phyloP scores from a whole-genome alignment of 35 echinoderm and acorn worm genomes.

The Apostichopus parvimensis region DNA sequence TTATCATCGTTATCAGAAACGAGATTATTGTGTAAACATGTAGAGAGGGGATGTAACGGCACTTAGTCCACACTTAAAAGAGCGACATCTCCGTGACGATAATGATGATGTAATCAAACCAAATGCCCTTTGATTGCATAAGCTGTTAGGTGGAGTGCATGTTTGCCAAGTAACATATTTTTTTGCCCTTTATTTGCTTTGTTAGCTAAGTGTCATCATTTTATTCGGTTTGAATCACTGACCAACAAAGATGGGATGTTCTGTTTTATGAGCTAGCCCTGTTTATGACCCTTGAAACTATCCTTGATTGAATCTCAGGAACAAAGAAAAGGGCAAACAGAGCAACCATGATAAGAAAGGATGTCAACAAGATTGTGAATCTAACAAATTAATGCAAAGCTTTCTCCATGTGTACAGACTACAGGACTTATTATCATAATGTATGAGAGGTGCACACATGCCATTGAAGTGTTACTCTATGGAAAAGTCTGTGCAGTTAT shows the following conservation, averaged over 20 bases:
- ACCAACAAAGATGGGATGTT: background rate
- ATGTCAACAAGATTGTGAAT: background rate
- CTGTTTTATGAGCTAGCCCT: constrained; percentile 2
- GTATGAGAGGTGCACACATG: too few relatives aligned
- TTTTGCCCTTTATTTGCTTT: constrained; percentile 28
- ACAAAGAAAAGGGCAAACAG: constrained; percentile 18
- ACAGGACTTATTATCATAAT: too few relatives aligned
- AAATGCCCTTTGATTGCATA: constrained; percentile 47
- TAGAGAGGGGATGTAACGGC: constrained; percentile 5
- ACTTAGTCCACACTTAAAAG: constrained; percentile 45
- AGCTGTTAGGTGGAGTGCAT: background rate
- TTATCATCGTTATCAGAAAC: constrained; percentile 34
- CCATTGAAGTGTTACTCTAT: too few relatives aligned
- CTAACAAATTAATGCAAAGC: too few relatives aligned
- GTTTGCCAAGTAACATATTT: constrained; percentile 52
- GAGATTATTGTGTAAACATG: constrained; percentile 41
- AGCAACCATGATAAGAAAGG: background rate
- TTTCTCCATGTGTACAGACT: too few relatives aligned
- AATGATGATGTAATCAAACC: constrained; percentile 31
- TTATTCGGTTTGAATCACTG: constrained; percentile 23
- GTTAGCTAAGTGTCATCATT: constrained; percentile 37
- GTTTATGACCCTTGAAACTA: constrained; percentile 43
- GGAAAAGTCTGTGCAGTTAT: too few relatives aligned
- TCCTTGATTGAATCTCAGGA: constrained; percentile 25
- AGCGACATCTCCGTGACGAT: background rate